Evolutionary conservation across 2,113 vertebrate species (phyloP), one percentile per base, ranked within the genome.

Genomic region (Ailuropoda melanoleuca): DNA sequence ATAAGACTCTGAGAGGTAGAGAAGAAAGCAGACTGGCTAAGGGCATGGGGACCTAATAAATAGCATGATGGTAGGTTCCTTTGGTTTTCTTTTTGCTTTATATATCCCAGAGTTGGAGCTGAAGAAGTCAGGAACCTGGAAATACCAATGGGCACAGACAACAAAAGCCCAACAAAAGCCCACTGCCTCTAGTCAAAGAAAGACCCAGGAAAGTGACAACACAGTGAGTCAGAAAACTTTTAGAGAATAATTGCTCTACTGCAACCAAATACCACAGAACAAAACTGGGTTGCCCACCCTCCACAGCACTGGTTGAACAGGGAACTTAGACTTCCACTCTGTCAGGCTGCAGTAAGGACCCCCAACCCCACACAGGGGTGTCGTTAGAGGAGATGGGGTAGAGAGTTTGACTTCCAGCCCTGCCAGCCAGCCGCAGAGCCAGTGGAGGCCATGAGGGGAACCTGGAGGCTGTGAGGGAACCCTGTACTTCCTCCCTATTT

Each of bases 331-430:
- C 18, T 46, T 34, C 9, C 29, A n/a, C 17, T 31, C 4, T 26
- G 17, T 66, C 56, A 83, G 34, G 43, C 26, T 70, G 6, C 7
- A 23, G 26, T n/a, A 39, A 70, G 26, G 10, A 66, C 18, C 24
- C 24, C 29, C 37, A 8, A 8, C 4, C 11, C 68, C 9, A 1
- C 0, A 13, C 15, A 9, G 9, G 6, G 29, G 37, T 58, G 8
- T 17, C 11, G 8, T 62, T 29, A 46, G 17, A 70, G n/a, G 23
- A 81, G 23, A 43, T 12, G 5, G 2, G 23, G 74, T 39, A 11
- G 13, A 43, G 26, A 58, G 26, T 21, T 68, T 37, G 37, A 62
- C 31, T 64, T 88, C 1, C 18, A 14, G 17, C 23, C 10, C 14
- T 9, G 3, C 34, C 3, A 29, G 83, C 14, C 77, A 77, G 56